Evolutionary conservation across 2,113 vertebrate species (phyloP).

Genomic region (Lasiurus cinereus): DNA sequence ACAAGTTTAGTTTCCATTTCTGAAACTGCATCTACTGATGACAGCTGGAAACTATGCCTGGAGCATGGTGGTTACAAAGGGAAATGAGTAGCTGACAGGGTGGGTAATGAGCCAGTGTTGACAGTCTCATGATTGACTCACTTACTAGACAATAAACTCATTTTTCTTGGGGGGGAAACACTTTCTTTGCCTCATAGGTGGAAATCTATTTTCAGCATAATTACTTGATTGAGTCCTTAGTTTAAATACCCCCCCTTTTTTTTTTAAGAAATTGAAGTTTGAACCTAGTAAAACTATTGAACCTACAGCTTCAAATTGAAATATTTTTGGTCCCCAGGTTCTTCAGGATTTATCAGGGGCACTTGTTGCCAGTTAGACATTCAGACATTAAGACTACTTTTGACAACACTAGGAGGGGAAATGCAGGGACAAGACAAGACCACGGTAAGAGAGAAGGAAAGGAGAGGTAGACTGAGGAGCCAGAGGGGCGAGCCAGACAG

Average conservation of each 20-base stretch:
- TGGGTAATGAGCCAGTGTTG: not conserved
- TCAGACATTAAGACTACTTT: not conserved
- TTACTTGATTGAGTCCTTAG: not conserved
- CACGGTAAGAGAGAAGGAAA: not conserved
- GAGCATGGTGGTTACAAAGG: not conserved
- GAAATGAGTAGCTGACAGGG: not conserved
- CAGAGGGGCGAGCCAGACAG: rapidly evolving
- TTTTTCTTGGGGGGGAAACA: not conserved
- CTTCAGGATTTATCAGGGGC: not conserved
- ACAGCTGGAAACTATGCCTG: not conserved
- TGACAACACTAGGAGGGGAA: not conserved
- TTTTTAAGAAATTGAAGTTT: not conserved
- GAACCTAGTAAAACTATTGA: not conserved
- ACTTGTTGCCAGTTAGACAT: not conserved
- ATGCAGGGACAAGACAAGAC: not conserved
- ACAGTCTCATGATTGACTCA: not conserved
- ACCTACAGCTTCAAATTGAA: not conserved
- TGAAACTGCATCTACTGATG: not conserved
- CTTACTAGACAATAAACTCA: not conserved
- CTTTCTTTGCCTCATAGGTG: not conserved
- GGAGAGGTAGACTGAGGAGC: not conserved
- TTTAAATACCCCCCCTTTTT: not conserved
- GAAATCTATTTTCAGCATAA: constrained; percentile 1
- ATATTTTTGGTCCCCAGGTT: not conserved
- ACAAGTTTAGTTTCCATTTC: constrained; percentile 8